Evolutionary conservation across 2,888 invertebrate genomes (phyloP), one percentile per base, ranked within the genome.

Genomic region (Slavum lentiscoides): DNA sequence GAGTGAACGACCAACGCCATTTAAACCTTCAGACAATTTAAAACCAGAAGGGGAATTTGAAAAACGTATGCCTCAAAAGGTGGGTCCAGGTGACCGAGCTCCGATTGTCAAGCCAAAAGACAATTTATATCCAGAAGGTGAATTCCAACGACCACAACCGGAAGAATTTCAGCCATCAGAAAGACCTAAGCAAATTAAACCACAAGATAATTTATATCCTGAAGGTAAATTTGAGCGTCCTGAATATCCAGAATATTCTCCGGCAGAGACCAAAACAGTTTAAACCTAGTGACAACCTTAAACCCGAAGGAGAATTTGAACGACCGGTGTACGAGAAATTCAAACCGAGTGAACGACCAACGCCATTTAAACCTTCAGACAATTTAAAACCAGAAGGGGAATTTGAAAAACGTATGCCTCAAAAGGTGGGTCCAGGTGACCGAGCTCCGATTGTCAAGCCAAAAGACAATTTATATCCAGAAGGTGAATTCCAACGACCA

Each of bases 11-110:
- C 89, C 89, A 2, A 89, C 91, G 82, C 86, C 91, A 2, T 88
- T 90, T 3, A 89, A 86, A 84, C 91, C 89, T 83, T 90, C 91
- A 86, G 92, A 93, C 85, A 91, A 92, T 85, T 84, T 86, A 8
- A 85, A 83, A 82, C 84, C 85, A n/a, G 85, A 85, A 82, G 85
- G 85, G 85, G 85, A 39, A 6, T 39, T 39, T 62, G 73, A 83
- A 21, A 58, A 68, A 67, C 83, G 83, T 80, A 67, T 85, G 70
- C 88, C 88, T 62, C 86, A 88, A 64, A 86, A 87, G 81, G 84
- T 85, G 0, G 83, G 81, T 13, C 80, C 77, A 3, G 81, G 82
- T 7, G 83, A 83, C 76, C 19, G 84, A 67, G 83, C 83, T 0
- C 84, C 83, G 2, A 86, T 84, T 0, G 87, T 85, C 37, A 90